A percentile compares a stretch with the other conserved stretches of the same genome.
Conservation (phyloP, 2,888 invertebrate genomes). For the Drosophila lacicola region DNA sequence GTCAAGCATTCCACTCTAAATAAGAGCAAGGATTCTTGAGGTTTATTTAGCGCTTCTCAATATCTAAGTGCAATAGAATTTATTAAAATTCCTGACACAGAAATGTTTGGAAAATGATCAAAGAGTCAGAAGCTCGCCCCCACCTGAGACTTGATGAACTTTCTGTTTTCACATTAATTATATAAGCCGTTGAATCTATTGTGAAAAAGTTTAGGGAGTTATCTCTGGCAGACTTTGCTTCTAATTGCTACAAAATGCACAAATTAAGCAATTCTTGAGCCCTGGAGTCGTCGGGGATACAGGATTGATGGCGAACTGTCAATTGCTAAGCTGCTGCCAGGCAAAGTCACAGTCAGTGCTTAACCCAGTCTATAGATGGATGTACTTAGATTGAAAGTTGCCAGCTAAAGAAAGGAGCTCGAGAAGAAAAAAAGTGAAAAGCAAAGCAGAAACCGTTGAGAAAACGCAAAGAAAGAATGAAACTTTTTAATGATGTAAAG, state of each 20-base stretch:
- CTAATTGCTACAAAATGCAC: conserved; percentile 63
- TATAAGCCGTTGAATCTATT: conserved; percentile 33
- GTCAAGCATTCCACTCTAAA: too few species aligned
- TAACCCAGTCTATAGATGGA: conserved; percentile 68
- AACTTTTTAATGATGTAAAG: conserved; percentile 84
- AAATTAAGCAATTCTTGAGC: conserved; percentile 60
- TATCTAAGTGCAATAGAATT: too few species aligned
- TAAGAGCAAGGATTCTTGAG: background rate
- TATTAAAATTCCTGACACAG: background rate
- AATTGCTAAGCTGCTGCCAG: conserved; percentile 65
- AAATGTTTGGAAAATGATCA: conserved; percentile 3
- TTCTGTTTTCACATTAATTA: conserved; percentile 11
- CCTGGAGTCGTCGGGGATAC: conserved; percentile 16
- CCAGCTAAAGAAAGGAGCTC: conserved; percentile 14
- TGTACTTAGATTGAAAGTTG: conserved; percentile 60
- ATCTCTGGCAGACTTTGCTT: conserved; percentile 35
- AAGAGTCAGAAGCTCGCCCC: background rate
- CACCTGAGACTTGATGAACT: conserved; percentile 26
- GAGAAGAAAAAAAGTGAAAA: conserved; percentile 20
- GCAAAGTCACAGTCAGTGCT: conserved; percentile 59
- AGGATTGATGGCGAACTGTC: conserved; percentile 73
- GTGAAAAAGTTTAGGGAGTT: conserved; percentile 37
- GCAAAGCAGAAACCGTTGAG: conserved; percentile 28
- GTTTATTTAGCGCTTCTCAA: conserved; percentile 1
- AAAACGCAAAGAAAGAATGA: conserved; percentile 66